phyloP scores from a whole-genome alignment of 2,888 invertebrate genomes.

The Drosophila infuscata region DNA sequence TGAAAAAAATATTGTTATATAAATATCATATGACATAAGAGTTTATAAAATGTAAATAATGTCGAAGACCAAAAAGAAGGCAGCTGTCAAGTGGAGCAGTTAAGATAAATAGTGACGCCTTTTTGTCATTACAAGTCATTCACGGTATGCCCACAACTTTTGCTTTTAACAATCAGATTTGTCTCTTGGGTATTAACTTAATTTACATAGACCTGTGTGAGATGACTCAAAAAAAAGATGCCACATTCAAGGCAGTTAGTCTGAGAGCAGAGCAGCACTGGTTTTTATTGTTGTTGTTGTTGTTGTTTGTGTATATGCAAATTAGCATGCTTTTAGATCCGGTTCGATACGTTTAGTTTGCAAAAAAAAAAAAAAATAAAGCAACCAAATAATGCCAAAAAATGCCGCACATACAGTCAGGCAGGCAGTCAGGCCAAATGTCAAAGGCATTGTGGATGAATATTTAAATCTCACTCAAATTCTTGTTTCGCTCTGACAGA shows the following conservation, averaged over 20 bases:
- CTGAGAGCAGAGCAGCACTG: slow-evolving; percentile 14
- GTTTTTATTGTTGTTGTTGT: slow-evolving; percentile 3
- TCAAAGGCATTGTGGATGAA: slow-evolving; percentile 59
- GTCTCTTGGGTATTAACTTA: slow-evolving; percentile 36
- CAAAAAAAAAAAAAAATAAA: slow-evolving; percentile 26
- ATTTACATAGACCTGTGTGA: slow-evolving; percentile 50
- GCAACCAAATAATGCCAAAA: slow-evolving; percentile 52
- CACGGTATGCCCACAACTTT: slow-evolving; percentile 51
- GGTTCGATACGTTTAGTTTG: slow-evolving; percentile 71
- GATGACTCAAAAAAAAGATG: slow-evolving; percentile 47
- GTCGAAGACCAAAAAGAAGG: neutral
- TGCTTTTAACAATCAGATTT: slow-evolving; percentile 29
- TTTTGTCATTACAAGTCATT: slow-evolving; percentile 21
- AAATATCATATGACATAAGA: slow-evolving; percentile 11
- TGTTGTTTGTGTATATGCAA: slow-evolving; percentile 43
- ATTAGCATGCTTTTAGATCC: slow-evolving; percentile 74
- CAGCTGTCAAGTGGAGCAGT: slow-evolving; percentile 20
- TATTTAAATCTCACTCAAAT: slow-evolving; percentile 47
- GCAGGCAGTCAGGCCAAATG: slow-evolving; percentile 55
- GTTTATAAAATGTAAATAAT: neutral
- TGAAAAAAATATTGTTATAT: neutral
- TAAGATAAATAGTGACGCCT: slow-evolving; percentile 31
- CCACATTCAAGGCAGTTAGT: slow-evolving; percentile 50
- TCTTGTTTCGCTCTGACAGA: slow-evolving; percentile 41
- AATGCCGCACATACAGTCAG: slow-evolving; percentile 32